Conservation (phyloP, 2,113 vertebrate species). For the Cyanoderma ruficeps region DNA sequence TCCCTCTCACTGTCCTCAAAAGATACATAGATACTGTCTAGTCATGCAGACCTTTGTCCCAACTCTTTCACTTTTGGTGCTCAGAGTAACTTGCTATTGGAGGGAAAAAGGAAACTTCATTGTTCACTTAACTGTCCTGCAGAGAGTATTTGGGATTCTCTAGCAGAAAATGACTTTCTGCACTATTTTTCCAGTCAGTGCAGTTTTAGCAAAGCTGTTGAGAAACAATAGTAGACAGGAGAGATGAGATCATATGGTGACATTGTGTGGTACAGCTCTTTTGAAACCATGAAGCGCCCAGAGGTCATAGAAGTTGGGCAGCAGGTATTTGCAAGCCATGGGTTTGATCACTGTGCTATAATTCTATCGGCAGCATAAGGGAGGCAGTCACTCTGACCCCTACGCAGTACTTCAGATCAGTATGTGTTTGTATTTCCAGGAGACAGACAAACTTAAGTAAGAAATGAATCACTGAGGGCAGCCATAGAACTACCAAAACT, state of each 20-base stretch:
- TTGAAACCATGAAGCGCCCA: background rate
- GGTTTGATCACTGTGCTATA: background rate
- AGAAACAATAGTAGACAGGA: background rate
- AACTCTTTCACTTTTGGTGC: background rate
- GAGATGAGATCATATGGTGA: background rate
- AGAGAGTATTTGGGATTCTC: background rate
- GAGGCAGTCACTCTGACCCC: background rate
- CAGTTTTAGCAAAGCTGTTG: background rate
- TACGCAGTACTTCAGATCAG: background rate
- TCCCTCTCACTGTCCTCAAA: background rate
- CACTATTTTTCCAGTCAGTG: background rate
- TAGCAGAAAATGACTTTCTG: background rate
- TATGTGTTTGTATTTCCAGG: background rate
- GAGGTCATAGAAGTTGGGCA: background rate
- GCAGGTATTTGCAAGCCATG: background rate
- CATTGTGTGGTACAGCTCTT: background rate
- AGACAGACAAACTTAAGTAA: background rate
- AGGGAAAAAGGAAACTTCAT: background rate
- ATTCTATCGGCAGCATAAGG: background rate
- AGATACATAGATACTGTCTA: background rate
- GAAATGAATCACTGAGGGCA: background rate
- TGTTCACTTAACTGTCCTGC: background rate
- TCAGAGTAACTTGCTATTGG: rapidly evolving
- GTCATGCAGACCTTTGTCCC: background rate
- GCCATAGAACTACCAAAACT: background rate